phyloP scores from a whole-genome alignment of 2,888 invertebrate species.

The Acronicta aceris region DNA sequence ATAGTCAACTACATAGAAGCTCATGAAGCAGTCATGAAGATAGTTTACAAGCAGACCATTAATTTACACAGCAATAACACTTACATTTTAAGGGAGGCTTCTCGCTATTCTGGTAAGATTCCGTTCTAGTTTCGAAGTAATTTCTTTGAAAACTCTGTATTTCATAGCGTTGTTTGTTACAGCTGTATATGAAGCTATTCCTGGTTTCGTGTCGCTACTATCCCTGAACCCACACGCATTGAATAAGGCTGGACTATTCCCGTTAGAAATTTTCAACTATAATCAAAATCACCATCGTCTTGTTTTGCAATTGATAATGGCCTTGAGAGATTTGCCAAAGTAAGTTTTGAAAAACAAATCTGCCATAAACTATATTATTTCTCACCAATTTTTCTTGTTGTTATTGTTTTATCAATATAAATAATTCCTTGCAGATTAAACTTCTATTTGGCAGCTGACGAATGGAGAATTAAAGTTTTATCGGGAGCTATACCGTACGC shows the following conservation, averaged over 20 bases:
- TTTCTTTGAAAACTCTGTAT: conserved; percentile 32
- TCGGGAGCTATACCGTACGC: conserved; percentile 75
- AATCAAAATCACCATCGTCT: conserved; percentile 83
- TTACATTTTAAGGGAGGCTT: conserved; percentile 82
- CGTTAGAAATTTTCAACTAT: conserved; percentile 77
- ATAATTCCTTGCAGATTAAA: conserved; percentile 78
- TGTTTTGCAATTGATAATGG: conserved; percentile 86
- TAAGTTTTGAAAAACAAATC: conserved; percentile 62
- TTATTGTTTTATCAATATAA: conserved; percentile 8
- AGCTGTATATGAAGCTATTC: conserved; percentile 88
- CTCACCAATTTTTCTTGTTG: neutral
- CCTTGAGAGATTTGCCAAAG: conserved; percentile 88
- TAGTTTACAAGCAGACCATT: conserved; percentile 81
- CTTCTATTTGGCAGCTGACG: conserved; percentile 88
- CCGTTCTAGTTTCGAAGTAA: conserved; percentile 27
- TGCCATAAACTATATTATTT: neutral
- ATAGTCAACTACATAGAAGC: conserved; percentile 87
- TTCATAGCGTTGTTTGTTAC: conserved; percentile 55
- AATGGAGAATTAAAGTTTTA: conserved; percentile 86
- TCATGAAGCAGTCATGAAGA: conserved; percentile 85
- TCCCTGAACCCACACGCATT: conserved; percentile 88
- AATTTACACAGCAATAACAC: conserved; percentile 85
- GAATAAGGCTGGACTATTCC: conserved; percentile 81
- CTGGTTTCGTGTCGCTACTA: conserved; percentile 85
- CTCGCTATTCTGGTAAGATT: conserved; percentile 82